A percentile compares a stretch with the other conserved stretches of the same genome.
Conservation (phyloP, 2,888 invertebrate genomes). For the Gymnocheta viridis region DNA sequence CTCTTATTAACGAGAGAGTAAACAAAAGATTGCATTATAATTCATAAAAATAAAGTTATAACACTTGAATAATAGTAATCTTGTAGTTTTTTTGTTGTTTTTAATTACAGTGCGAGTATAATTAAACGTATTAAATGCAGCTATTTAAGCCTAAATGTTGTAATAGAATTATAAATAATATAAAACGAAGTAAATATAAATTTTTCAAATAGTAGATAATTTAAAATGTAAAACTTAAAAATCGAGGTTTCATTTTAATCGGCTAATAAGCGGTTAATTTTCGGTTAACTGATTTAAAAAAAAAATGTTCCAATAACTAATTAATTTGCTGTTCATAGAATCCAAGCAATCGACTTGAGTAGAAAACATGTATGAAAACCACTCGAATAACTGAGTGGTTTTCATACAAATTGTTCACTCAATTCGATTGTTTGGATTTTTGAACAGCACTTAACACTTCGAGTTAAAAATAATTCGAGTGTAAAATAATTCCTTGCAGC, state of each 20-base stretch:
- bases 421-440: too few relatives aligned
- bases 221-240: neutral
- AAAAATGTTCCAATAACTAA: too few relatives aligned
- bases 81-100: conserved; percentile 50
- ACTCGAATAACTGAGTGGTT: too few relatives aligned
- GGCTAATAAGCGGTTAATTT: too few relatives aligned
- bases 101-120: conserved; percentile 38
- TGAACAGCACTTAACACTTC: too few relatives aligned
- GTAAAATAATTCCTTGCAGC: too few relatives aligned
- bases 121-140: conserved; percentile 42
- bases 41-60: conserved; percentile 33
- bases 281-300: too few relatives aligned
- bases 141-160: conserved; percentile 4
- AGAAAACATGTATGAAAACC: too few relatives aligned
- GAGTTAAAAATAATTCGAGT: too few relatives aligned
- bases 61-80: conserved; percentile 49
- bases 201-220: neutral
- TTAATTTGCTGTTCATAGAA: neutral
- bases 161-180: neutral
- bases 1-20: conserved; percentile 6
- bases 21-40: conserved; percentile 3
- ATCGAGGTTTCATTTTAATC: too few relatives aligned
- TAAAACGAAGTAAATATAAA: neutral
- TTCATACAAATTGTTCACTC: too few relatives aligned
- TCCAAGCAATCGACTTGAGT: too few relatives aligned